Percentiles rank a stretch among this genome's conserved stretches.
Evolutionary conservation across 2,797 vertebrate genomes (phyloP).

Genomic region (Bradypus variegatus): DNA sequence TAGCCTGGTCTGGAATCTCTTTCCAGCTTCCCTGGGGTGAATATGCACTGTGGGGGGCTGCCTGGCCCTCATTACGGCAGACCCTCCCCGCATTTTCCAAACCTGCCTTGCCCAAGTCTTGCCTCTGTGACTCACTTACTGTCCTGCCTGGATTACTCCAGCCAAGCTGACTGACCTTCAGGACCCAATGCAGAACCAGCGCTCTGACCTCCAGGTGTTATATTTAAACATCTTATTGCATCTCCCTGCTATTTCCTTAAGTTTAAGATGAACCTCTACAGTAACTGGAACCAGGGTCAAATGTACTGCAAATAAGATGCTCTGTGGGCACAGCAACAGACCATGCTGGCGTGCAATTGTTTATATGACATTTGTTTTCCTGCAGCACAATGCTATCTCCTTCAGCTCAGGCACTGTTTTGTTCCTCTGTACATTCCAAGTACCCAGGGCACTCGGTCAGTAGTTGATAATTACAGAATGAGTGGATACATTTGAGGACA

Average conservation of each 20-base stretch:
- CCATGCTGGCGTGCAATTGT: rapidly evolving
- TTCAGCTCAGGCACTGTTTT: rapidly evolving
- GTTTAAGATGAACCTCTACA: not conserved
- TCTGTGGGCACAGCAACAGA: not conserved
- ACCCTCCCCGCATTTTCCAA: not conserved
- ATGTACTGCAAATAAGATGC: not conserved
- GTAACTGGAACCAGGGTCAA: not conserved
- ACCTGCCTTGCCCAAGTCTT: too few species aligned
- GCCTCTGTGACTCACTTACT: not conserved
- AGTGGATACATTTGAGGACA: not conserved
- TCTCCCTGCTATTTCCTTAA: not conserved
- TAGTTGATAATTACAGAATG: not conserved
- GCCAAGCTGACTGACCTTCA: not conserved
- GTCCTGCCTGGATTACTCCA: not conserved
- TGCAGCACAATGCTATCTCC: rapidly evolving
- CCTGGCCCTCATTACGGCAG: not conserved
- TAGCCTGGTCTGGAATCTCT: not conserved
- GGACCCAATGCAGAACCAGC: not conserved
- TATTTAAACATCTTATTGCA: too few species aligned
- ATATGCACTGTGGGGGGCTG: not conserved
- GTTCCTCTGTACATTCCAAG: not conserved
- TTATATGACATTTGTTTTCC: rapidly evolving
- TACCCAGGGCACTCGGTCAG: not conserved
- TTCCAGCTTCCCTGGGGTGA: not conserved
- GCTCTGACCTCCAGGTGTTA: not conserved